Base-by-base conservation (phyloP, 2,888 invertebrate species). In the Coremacera marginata region DNA sequence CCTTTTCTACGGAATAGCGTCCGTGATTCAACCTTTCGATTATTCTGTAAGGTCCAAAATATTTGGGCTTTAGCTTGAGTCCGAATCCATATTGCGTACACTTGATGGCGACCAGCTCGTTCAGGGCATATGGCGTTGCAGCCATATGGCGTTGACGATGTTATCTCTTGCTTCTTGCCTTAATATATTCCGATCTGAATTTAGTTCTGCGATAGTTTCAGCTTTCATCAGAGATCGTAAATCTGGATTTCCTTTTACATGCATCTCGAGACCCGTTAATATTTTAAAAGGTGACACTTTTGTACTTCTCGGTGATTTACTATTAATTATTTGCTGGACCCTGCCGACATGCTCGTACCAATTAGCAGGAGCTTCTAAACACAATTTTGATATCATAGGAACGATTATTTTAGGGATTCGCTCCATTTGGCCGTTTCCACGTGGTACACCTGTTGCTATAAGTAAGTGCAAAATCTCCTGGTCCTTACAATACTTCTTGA, bases 231-330 rank as follows among this genome's bases (percentile, higher is more conserved):
- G 5, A 49, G 62, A 44, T 0, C 65, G 63, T 1, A 76, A 11
- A 11, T 71, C 55, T 5, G 57, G 65, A 16, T 22, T 62, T 0
- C 70, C 60, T 0, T 27, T 9, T 5, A 60, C n/a, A 0, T 60
- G 60, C 73, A 70, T 76, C 9, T 78, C 73, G 1, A 78, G 4
- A 2, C 78, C 73, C 11, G 76, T 77, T 3, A 79, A 34, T 31
- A 79, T 76, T 44, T 73, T 73, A 31, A 77, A 77, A 2, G 77
- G 75, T 2, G 68, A n/a, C n/a, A n/a, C n/a, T n/a, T n/a, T n/a
- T n/a, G n/a, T n/a, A n/a, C n/a, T n/a, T n/a, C n/a, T n/a, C 67
- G 81, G 79, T 1, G 74, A 77, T 0, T 84, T 83, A n/a, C 81
- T 81, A 67, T 88, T 84, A 60, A 84, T 67, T 5, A 63, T 49